Percentiles rank a stretch among this genome's conserved stretches.
phyloP scores from a whole-genome alignment of 1,140 invertebrate genomes.

The Maniola jurtina region DNA sequence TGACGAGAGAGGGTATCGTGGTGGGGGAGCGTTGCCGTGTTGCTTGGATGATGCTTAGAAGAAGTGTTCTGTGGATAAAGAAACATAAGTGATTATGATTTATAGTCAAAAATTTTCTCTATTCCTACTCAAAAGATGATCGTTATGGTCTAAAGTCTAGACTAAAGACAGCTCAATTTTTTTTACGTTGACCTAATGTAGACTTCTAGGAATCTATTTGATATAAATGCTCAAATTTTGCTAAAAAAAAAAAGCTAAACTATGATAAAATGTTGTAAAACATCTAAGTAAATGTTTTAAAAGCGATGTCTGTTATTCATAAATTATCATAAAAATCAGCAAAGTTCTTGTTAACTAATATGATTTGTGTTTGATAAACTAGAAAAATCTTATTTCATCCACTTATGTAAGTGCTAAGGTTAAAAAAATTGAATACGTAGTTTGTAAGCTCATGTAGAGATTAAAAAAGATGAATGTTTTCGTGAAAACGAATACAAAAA shows the following conservation, averaged over 20 bases:
- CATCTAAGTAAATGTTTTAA: not conserved
- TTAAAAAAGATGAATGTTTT: not conserved
- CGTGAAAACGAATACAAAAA: slow-evolving; percentile 3
- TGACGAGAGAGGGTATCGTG: slow-evolving; percentile 68
- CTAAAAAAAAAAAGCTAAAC: too few relatives aligned
- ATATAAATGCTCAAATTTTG: too few relatives aligned
- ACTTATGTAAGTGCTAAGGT: too few relatives aligned
- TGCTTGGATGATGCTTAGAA: slow-evolving; percentile 74
- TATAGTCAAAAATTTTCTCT: not conserved
- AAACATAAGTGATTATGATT: not conserved
- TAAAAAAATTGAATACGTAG: not conserved
- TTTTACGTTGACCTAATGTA: not conserved
- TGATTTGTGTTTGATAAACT: too few relatives aligned
- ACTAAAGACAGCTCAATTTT: slow-evolving; percentile 43
- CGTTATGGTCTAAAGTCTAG: not conserved
- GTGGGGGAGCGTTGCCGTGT: slow-evolving; percentile 66
- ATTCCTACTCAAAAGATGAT: too few relatives aligned
- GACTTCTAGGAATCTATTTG: too few relatives aligned
- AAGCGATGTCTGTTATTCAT: not conserved
- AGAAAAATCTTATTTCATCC: too few relatives aligned
- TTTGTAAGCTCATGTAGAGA: not conserved
- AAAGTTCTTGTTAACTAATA: too few relatives aligned
- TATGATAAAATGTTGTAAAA: not conserved
- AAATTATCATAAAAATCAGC: too few relatives aligned
- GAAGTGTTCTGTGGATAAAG: slow-evolving; percentile 74